Conservation (phyloP, 2,797 vertebrate genomes). For the Syncerus caffer region DNA sequence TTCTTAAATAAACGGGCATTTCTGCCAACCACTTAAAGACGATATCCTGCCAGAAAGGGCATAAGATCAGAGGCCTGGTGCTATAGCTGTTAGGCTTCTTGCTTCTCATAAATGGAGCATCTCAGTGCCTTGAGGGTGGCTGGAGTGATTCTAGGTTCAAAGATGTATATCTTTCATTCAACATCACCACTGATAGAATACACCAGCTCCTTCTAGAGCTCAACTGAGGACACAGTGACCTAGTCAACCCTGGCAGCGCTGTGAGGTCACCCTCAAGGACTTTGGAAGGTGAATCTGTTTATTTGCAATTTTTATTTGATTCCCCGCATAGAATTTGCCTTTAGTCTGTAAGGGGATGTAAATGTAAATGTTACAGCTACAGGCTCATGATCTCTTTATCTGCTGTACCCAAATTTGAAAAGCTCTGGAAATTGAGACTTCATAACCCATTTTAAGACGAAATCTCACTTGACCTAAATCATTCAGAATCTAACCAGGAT, state of each 20-base stretch:
- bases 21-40: background rate
- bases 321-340: background rate
- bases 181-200: background rate
- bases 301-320: background rate
- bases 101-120: background rate
- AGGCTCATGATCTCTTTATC: background rate
- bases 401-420: background rate
- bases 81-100: background rate
- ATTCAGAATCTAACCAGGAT: slow-evolving; percentile 9
- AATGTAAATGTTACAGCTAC: background rate
- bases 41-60: background rate
- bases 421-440: background rate
- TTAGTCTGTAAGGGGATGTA: background rate
- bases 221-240: background rate
- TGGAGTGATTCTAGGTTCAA: background rate
- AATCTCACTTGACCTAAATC: slow-evolving; percentile 39
- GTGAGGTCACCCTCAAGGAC: background rate
- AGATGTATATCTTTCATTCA: background rate
- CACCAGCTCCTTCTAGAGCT: background rate
- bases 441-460: slow-evolving; percentile 11
- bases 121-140: background rate
- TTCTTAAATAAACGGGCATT: background rate
- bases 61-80: background rate
- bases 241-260: background rate
- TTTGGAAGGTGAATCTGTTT: background rate